Base-by-base conservation (phyloP, 2,888 invertebrate species). In the Euphydryas editha region DNA sequence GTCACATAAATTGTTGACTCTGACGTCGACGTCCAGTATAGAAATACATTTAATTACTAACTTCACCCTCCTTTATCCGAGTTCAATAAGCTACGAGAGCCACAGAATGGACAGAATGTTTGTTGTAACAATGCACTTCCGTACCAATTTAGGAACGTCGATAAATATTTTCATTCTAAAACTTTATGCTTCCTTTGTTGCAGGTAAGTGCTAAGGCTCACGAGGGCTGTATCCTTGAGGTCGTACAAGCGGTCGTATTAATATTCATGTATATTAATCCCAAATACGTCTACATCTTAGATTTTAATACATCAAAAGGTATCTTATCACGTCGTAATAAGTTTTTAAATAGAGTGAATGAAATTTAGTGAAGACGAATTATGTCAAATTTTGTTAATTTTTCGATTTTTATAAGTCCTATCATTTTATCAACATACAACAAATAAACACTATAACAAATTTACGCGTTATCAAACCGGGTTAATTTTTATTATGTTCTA, bases 41-140 rank as follows among this genome's bases (percentile, higher is more conserved):
- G 78, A 81, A 78, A 81, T 77, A 81, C 77, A 75, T 82, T 84
- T 88, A 88, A 86, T 89, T 88, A 83, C 84, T 89, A 86, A 82
- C 83, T 77, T 76, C 79, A 78, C 81, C 82, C 84, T 76, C 71
- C 71, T 72, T 47, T 68, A 66, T 65, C 63, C 67, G 46, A 46
- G 24, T 30, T 61, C 61, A 68, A 65, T 65, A 62, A 51, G 56
- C 62, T 56, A 63, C 49, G 68, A 60, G 67, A 63, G 42, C 70
- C 65, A 72, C 71, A 68, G 59, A 69, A 66, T 72, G 59, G 68
- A 62, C 60, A 68, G 18, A 70, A 65, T 70, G 62, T 56, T 60
- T 39, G 44, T 46, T 65, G 21, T 57, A 66, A 62, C 37, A 70
- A 69, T 63, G 15, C 20, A 37, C 61, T 59, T 61, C 62, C 56